Conservation (phyloP, 2,888 invertebrate species). For the Ormyrus rosae region DNA sequence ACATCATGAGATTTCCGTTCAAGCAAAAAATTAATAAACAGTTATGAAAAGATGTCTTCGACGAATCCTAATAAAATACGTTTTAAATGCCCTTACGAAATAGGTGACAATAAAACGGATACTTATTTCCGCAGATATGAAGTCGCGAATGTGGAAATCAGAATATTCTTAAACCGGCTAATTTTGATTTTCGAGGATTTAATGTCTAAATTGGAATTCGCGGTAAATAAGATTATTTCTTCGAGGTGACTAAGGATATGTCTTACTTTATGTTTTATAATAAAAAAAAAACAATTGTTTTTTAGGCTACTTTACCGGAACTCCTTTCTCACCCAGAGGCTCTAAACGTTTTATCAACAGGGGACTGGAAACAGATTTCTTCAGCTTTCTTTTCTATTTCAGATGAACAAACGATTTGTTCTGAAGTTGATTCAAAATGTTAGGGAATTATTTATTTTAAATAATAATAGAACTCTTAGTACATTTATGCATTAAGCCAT, state of each 20-base stretch:
- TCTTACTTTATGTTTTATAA: background rate
- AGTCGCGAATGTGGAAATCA: conserved; percentile 38
- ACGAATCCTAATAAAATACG: too few species aligned
- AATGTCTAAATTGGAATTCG: conserved; percentile 51
- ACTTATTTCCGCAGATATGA: background rate
- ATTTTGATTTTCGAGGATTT: conserved; percentile 42
- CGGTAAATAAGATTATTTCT: conserved; percentile 28
- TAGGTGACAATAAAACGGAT: too few species aligned
- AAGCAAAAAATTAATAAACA: too few species aligned
- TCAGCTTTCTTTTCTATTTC: conserved; percentile 8
- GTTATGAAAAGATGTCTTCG: too few species aligned
- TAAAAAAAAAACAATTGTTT: background rate
- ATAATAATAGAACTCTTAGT: too few species aligned
- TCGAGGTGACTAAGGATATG: background rate
- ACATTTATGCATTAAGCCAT: too few species aligned
- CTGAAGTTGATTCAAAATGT: too few species aligned
- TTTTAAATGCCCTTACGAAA: too few species aligned
- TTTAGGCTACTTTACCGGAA: conserved; percentile 42
- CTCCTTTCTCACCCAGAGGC: conserved; percentile 19
- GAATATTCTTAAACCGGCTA: conserved; percentile 48
- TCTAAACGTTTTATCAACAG: conserved; percentile 7
- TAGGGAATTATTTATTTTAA: too few species aligned
- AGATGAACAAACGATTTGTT: background rate
- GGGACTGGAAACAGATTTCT: conserved; percentile 29
- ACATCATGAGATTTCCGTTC: background rate